phyloP scores from a whole-genome alignment of 2,888 invertebrate genomes.

The Ypsolopha scabrella region DNA sequence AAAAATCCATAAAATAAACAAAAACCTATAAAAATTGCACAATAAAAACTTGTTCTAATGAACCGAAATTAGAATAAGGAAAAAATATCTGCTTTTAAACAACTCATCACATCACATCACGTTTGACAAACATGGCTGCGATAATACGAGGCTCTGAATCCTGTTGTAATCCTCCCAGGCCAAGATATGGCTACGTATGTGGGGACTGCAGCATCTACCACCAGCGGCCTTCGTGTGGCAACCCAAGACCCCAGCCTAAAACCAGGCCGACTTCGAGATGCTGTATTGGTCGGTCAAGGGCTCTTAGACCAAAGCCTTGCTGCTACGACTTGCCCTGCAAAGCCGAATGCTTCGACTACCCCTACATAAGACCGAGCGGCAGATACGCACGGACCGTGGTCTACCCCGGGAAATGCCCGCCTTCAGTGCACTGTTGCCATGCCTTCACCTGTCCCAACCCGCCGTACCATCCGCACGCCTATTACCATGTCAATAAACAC shows the following conservation, averaged over 20 bases:
- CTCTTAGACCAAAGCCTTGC: conserved; percentile 35
- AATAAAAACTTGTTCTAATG: too few species aligned
- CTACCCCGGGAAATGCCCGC: conserved; percentile 57
- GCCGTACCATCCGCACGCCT: conserved; percentile 56
- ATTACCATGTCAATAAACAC: conserved; percentile 49
- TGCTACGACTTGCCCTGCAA: conserved; percentile 62
- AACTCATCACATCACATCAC: too few species aligned
- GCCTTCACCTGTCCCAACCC: conserved; percentile 59
- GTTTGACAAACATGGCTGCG: conserved; percentile 39
- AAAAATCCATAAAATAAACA: too few species aligned
- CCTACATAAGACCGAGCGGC: conserved; percentile 53
- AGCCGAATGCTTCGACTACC: conserved; percentile 60
- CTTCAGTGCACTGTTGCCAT: conserved; percentile 50
- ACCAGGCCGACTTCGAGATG: conserved; percentile 29
- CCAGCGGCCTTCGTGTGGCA: conserved; percentile 51
- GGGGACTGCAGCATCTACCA: conserved; percentile 51
- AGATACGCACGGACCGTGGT: conserved; percentile 53
- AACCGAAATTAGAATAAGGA: too few species aligned
- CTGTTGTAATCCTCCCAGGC: conserved; percentile 20
- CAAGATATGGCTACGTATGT: conserved; percentile 42
- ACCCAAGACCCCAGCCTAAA: conserved; percentile 53
- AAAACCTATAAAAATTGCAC: too few species aligned
- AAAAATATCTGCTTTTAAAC: too few species aligned
- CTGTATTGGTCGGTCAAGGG: conserved; percentile 36
- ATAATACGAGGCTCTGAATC: conserved; percentile 45